phyloP scores from a whole-genome alignment of 2,888 invertebrate species.

The Meghimatium bilineatum region DNA sequence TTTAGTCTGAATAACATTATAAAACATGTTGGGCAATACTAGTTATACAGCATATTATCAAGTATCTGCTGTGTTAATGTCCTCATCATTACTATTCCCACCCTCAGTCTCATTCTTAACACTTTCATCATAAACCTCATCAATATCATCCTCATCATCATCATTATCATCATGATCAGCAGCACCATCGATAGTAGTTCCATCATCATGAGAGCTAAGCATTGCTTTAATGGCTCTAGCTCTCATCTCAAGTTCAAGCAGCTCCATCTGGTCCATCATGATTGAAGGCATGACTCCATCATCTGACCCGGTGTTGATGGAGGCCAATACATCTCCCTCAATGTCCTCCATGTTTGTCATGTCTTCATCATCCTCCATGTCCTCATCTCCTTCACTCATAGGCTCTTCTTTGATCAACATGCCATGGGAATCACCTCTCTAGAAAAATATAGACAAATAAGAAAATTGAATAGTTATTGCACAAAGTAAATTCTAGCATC shows the following conservation, averaged over 20 bases:
- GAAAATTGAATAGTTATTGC: no score
- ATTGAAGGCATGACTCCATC: constrained; percentile 46
- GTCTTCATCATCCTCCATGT: constrained; percentile 1
- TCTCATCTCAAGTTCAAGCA: constrained; percentile 81
- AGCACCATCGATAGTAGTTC: not conserved
- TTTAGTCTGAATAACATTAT: no score
- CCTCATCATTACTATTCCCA: not conserved
- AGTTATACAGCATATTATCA: not conserved
- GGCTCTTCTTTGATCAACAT: constrained; percentile 32
- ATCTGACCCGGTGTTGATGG: constrained; percentile 17
- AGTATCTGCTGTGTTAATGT: not conserved
- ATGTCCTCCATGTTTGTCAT: constrained; percentile 15
- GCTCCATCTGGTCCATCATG: constrained; percentile 77
- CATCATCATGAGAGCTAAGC: constrained; percentile 57
- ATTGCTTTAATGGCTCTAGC: constrained; percentile 81
- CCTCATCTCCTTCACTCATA: constrained; percentile 21
- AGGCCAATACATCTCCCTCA: constrained; percentile 18
- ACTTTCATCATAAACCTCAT: not conserved
- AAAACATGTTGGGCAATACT: no score
- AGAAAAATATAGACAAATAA: not conserved
- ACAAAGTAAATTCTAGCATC: no score
- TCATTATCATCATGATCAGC: not conserved
- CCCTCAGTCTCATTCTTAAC: not conserved
- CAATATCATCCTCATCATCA: not conserved
- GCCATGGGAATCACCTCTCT: not conserved